Base-by-base conservation (phyloP, 1,140 invertebrate species). In the Achatina immaculata region DNA sequence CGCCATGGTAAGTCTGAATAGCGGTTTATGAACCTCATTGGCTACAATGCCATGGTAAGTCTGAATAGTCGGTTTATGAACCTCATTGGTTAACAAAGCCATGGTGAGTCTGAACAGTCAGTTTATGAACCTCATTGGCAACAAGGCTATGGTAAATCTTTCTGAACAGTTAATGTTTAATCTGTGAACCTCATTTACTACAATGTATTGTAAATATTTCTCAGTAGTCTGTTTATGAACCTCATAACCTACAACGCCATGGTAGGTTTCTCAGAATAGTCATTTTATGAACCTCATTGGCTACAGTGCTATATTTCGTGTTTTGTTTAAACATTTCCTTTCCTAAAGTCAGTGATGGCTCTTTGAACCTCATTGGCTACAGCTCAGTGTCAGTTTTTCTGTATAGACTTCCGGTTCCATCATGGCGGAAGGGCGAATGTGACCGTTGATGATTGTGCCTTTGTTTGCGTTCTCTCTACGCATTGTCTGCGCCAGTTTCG, bases 261-360 rank as follows among this genome's bases (percentile, higher is more conserved):
- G n/a, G n/a, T n/a, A n/a, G n/a, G n/a, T n/a, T n/a, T n/a, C n/a
- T n/a, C n/a, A n/a, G n/a, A n/a, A n/a, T n/a, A n/a, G n/a, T n/a
- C n/a, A n/a, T n/a, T 96, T 98, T 86, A 91, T 97, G 28, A 96
- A 96, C 84, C 91, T 94, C 40, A 90, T 98, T 0, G 87, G 93
- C 43, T 95, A 96, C 0, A 95, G 97, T 87, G 96, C 94, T n/a
- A n/a, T n/a, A n/a, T n/a, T n/a, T n/a, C 11, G 95, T 96, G 92
- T 96, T 98, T 92, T 94, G 68, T 66, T 7, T 9, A 66, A 94
- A 95, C 0, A 92, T 94, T 0, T 93, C 94, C 31, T 96, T 98
- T 86, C n/a, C n/a, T n/a, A n/a, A n/a, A n/a, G n/a, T n/a, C n/a
- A n/a, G n/a, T n/a, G n/a, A n/a, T n/a, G n/a, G n/a, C n/a, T n/a